Evolutionary conservation across 2,888 invertebrate genomes (phyloP), one percentile per base, ranked within the genome.

Genomic region (Geophilus truncorum): DNA sequence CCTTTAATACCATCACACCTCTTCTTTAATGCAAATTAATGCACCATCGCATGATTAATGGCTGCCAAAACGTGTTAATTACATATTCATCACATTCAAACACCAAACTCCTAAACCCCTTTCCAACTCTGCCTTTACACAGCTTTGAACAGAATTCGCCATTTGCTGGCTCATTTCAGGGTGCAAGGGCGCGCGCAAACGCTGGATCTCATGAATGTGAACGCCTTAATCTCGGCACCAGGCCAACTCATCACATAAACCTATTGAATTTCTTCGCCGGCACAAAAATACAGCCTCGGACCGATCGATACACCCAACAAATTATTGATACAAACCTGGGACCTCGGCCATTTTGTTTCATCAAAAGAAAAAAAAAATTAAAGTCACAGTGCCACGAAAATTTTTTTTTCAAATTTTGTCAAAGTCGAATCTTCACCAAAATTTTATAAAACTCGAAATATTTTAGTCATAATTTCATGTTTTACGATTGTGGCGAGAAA

Each of bases 221-320:
- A 57, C 57, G 57, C 57, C 57, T 57, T 57, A 57, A 57, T 57
- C 57, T 57, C 57, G 57, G 57, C 57, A 57, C 18, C 57, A 57
- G 57, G 57, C 57, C 57, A 57, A 57, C 57, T 57, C 57, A 57
- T 57, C 57, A 57, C 57, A 57, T 57, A 57, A 57, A 57, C 57
- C 57, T 57, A 57, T 57, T 57, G 57, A 57, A 57, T 57, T 57
- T 57, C 57, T 57, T 21, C 7, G 57, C 57, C 36, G 36, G 21
- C 57, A 57, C 57, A 57, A 57, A 57, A 57, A 57, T 57, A 57
- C 57, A 57, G 23, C 23, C 36, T n/a, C n/a, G n/a, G n/a, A 18
- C 4, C 21, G 57, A 57, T 57, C 57, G 18, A 57, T 57, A 57
- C 7, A 57, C 7, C 21, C 23, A 40, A 18, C 57, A 57, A 57